Conservation (phyloP, 2,888 invertebrate species). For the Arge pagana region DNA sequence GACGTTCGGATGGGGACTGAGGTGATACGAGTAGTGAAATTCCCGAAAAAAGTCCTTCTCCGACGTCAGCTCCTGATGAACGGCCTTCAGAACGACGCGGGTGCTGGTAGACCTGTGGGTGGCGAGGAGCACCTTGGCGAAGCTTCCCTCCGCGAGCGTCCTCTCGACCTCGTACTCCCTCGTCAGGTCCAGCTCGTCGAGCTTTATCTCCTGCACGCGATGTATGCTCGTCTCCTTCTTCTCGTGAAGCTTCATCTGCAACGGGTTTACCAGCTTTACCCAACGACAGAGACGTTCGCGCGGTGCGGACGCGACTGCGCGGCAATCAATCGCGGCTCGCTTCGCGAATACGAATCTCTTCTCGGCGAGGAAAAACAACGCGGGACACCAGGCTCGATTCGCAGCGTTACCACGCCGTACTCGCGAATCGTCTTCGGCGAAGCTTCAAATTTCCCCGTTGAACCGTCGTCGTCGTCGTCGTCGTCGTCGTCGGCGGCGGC, state of each 20-base stretch:
- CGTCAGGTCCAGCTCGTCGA: conserved; percentile 61
- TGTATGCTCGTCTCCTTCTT: conserved; percentile 59
- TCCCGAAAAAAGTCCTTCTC: conserved; percentile 73
- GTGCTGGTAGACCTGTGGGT: conserved; percentile 64
- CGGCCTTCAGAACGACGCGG: conserved; percentile 71
- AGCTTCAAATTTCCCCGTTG: no score
- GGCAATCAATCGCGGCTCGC: no score
- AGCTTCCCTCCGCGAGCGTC: conserved; percentile 71
- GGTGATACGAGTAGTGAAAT: conserved; percentile 76
- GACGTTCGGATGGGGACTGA: conserved; percentile 78
- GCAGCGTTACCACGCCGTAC: no score
- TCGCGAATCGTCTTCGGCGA: no score
- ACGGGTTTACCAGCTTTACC: no score
- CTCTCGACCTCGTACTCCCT: conserved; percentile 69
- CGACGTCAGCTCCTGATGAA: conserved; percentile 65
- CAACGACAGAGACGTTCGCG: no score
- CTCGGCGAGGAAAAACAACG: no score
- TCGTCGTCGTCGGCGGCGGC: no score
- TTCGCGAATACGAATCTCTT: no score
- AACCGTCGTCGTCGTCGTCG: no score
- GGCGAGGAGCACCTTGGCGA: conserved; percentile 71
- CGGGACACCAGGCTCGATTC: no score
- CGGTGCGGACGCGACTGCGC: no score
- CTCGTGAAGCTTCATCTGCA: conserved; percentile 55
- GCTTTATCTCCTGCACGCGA: conserved; percentile 61